Evolutionary conservation across 1,140 invertebrate species (phyloP).

Genomic region (Achatina immaculata): DNA sequence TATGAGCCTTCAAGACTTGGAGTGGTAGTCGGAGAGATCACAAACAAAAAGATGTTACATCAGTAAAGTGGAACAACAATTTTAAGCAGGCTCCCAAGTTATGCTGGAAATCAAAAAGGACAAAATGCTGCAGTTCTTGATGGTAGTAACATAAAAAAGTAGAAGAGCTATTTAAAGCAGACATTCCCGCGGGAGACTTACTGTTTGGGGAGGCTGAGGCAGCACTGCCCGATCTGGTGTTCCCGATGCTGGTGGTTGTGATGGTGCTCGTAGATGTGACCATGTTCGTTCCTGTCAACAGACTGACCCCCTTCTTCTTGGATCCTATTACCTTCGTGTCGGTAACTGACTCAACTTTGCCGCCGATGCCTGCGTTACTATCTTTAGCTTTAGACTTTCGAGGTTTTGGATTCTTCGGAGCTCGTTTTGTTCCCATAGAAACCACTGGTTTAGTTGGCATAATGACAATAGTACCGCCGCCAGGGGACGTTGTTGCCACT

Average conservation of each 20-base stretch:
- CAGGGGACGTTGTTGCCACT: constrained; percentile 30
- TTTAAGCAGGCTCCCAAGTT: no score
- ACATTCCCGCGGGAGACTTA: not conserved
- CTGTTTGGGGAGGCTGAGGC: not conserved
- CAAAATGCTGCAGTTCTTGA: no score
- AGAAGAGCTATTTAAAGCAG: no score
- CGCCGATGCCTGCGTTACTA: not conserved
- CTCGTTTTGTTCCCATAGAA: constrained; percentile 34
- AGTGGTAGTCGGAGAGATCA: no score
- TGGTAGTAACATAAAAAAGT: no score
- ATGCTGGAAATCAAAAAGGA: no score
- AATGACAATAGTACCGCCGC: constrained; percentile 35
- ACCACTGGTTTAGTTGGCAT: constrained; percentile 39
- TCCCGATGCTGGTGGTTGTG: not conserved
- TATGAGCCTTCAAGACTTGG: no score
- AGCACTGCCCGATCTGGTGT: not conserved
- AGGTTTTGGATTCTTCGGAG: constrained; percentile 20
- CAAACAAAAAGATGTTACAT: no score
- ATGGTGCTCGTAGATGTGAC: not conserved
- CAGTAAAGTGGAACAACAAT: no score
- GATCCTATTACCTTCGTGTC: not conserved
- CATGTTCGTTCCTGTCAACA: constrained; percentile 5
- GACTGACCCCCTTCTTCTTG: constrained; percentile 30
- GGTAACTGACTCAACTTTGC: not conserved
- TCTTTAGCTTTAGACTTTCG: constrained; percentile 20